Percentiles rank a stretch among this genome's conserved stretches.
Conservation (phyloP, 2,797 vertebrate genomes). For the Enteromius fasciolatus region DNA sequence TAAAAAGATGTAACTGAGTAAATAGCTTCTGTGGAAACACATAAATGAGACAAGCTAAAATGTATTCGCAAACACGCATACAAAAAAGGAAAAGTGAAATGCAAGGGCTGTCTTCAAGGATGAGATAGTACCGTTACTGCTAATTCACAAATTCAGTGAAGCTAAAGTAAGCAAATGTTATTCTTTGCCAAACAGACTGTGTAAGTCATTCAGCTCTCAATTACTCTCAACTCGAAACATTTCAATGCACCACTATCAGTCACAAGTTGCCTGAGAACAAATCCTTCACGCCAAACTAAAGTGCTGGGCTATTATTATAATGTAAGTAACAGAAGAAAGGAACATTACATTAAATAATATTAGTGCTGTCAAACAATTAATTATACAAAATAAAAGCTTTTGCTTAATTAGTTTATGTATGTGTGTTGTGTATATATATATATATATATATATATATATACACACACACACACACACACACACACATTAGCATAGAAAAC, state of each 20-base stretch:
- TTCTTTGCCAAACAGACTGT: not conserved
- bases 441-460: too few relatives aligned
- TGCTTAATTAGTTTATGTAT: too few relatives aligned
- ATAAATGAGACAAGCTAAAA: not conserved
- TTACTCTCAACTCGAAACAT: not conserved
- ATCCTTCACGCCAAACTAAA: not conserved
- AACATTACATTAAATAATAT: not conserved
- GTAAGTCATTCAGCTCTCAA: not conserved
- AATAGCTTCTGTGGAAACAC: conserved; percentile 9
- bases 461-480: too few relatives aligned
- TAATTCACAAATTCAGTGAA: conserved; percentile 14
- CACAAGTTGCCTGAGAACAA: not conserved
- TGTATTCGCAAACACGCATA: not conserved
- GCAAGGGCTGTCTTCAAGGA: conserved; percentile 11
- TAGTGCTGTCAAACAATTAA: too few relatives aligned
- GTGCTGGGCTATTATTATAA: not conserved
- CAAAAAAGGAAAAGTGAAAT: not conserved
- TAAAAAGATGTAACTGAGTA: not conserved
- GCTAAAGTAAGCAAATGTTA: conserved; percentile 10
- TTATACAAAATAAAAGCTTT: too few relatives aligned
- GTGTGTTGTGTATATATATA: too few relatives aligned
- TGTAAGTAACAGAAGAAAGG: not conserved
- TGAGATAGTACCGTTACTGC: not conserved
- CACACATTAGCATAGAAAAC: too few relatives aligned
- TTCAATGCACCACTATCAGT: not conserved